phyloP scores from a whole-genome alignment of 1,140 invertebrate genomes.

The Eciton burchellii region DNA sequence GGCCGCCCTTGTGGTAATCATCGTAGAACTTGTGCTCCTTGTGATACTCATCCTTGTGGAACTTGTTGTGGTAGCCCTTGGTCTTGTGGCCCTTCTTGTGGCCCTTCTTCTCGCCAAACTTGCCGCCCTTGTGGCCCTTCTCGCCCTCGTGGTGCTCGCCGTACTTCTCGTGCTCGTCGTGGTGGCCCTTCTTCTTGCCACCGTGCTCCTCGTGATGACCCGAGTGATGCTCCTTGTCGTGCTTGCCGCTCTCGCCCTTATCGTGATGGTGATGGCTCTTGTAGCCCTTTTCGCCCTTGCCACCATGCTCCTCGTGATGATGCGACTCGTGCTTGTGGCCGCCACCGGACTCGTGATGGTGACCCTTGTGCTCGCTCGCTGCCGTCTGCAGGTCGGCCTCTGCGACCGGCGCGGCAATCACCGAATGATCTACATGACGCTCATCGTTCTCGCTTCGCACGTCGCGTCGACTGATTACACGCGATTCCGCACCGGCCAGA shows the following conservation, averaged over 20 bases:
- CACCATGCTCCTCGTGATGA: conserved; percentile 88
- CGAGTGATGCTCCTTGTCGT: conserved; percentile 84
- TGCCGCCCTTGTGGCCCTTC: conserved; percentile 91
- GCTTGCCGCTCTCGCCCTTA: conserved; percentile 88
- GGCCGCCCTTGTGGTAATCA: conserved; percentile 91
- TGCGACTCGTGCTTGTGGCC: conserved; percentile 88
- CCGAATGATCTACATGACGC: not conserved
- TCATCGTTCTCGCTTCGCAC: not conserved
- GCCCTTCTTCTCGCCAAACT: conserved; percentile 91
- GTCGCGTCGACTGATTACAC: conserved; percentile 31
- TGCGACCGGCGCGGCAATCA: not conserved
- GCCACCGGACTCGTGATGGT: conserved; percentile 71
- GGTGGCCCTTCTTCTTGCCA: conserved; percentile 91
- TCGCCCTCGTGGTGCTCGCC: conserved; percentile 91
- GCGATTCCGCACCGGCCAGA: conserved; percentile 38
- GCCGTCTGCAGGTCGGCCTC: conserved; percentile 45
- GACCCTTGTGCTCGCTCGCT: conserved; percentile 35
- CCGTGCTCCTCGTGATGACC: conserved; percentile 90
- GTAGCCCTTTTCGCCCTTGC: conserved; percentile 90
- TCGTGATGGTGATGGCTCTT: conserved; percentile 89
- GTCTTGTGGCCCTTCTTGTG: conserved; percentile 91
- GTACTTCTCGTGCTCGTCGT: conserved; percentile 89
- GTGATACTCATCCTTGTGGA: conserved; percentile 93
- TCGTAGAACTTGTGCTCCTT: conserved; percentile 95
- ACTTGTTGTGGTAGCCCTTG: conserved; percentile 92